Evolutionary conservation across 2,113 vertebrate genomes (phyloP), one percentile per base, ranked within the genome.

Genomic region (Platysternon megacephalum): DNA sequence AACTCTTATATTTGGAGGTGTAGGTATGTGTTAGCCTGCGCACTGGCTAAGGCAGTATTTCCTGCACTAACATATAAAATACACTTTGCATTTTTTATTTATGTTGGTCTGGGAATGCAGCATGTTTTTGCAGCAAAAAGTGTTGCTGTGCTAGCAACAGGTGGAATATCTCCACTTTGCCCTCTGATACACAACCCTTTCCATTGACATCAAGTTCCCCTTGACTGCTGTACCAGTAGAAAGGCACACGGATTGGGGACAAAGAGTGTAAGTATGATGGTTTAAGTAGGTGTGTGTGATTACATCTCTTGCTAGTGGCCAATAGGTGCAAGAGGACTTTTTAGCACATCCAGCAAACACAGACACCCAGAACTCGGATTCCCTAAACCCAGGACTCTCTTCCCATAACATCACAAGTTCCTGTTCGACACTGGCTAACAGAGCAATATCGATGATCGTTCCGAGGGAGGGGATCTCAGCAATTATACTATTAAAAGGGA

Each of bases 221-320:
- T 76, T 61, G 44, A 16, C 5, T 81, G 56, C 48, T 53, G 39
- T 44, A 39, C 1, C 17, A 29, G 1, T 21, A 81, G 65, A 76
- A n/a, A 19, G 72, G 39, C 39, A 13, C 39, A 24, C 5, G 21
- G 72, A 39, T 12, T 12, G 72, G 21, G 11, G 42, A 8, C 24
- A 14, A 44, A 76, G 74, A 39, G 2, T 0, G 26, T 22, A 78
- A 74, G 82, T 55, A 56, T 39, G 87, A 14, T 46, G 5, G 53
- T 42, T 0, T 11, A 79, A 87, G 19, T 83, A 14, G 79, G 55
- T 39, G 55, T 0, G 4, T 86, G 90, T 44, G 55, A 72, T 26
- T 28, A 86, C 91, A 81, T 88, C 82, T 94, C 91, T 97, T 93
- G 93, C 95, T 95, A 87, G 74, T 92, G 93, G 93, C 94, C 79